These are phyloP conservation scores for Philereme transversata DNA, from an alignment of 2,888 invertebrate genomes.

Conservation along the genomic window DNA sequence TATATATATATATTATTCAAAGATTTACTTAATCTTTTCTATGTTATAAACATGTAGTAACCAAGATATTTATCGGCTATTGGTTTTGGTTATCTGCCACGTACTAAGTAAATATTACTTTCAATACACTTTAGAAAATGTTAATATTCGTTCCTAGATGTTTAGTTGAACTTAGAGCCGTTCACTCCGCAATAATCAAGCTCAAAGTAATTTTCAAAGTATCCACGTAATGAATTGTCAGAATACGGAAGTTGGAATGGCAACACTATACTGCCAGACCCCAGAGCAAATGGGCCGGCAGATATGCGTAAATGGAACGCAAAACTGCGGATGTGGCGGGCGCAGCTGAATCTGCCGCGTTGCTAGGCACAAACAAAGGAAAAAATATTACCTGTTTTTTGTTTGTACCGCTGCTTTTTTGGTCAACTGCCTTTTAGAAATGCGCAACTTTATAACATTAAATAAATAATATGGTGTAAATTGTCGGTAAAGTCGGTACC, in stretches of 20 bases:
- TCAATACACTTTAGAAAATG: background rate
- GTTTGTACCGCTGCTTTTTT: constrained; percentile 25
- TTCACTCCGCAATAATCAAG: no score
- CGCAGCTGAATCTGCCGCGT: constrained; percentile 38
- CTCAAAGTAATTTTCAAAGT: background rate
- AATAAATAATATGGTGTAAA: background rate
- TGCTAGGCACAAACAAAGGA: constrained; percentile 34
- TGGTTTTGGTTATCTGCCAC: background rate
- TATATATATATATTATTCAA: background rate
- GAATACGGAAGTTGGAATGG: constrained; percentile 25
- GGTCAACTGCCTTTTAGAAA: constrained; percentile 24
- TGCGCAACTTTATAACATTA: constrained; percentile 14
- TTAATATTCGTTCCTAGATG: background rate
- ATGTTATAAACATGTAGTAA: background rate
- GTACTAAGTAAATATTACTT: no score
- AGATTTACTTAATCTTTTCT: background rate
- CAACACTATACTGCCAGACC: constrained; percentile 20
- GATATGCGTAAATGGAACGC: constrained; percentile 62
- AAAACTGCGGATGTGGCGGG: constrained; percentile 54
- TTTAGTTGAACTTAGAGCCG: background rate
- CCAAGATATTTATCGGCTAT: background rate
- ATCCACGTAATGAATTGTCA: constrained; percentile 11
- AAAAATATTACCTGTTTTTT: constrained; percentile 34
- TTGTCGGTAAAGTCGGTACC: background rate
- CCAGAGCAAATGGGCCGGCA: constrained; percentile 50